Conservation (phyloP, 2,113 vertebrate genomes). For the Pitta sordida region DNA sequence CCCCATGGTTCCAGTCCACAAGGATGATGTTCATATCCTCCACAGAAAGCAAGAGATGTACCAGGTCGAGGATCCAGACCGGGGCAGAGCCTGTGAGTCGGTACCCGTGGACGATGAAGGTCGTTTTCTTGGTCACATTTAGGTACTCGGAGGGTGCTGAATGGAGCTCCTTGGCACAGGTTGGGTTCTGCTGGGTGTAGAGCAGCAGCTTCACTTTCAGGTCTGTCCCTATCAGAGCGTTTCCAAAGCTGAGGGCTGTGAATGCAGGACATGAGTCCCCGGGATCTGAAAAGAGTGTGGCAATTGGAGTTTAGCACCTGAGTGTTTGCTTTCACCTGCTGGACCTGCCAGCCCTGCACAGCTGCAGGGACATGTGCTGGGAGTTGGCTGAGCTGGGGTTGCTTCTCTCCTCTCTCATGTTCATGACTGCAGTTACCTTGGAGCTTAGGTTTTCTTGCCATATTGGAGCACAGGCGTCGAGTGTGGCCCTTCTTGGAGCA, state of each 20-base stretch:
- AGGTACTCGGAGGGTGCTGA: slow-evolving; percentile 72
- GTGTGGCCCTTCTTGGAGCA: not conserved
- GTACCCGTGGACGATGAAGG: slow-evolving; percentile 89
- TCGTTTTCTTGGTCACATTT: slow-evolving; percentile 76
- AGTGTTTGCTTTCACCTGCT: not conserved
- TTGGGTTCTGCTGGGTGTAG: slow-evolving; percentile 77
- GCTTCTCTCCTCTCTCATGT: not conserved
- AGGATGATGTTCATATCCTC: slow-evolving; percentile 86
- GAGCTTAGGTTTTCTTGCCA: not conserved
- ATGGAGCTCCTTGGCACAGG: slow-evolving; percentile 76
- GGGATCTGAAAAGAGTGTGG: slow-evolving; percentile 64
- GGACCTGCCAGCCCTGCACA: not conserved
- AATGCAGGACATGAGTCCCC: slow-evolving; percentile 78
- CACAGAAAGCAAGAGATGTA: slow-evolving; percentile 72
- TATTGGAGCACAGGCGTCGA: not conserved
- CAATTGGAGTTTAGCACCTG: not conserved
- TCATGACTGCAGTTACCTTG: not conserved
- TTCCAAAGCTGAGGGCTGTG: slow-evolving; percentile 79
- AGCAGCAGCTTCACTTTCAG: slow-evolving; percentile 85
- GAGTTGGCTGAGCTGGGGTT: not conserved
- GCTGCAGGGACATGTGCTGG: not conserved
- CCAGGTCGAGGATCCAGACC: slow-evolving; percentile 79
- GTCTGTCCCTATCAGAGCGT: slow-evolving; percentile 82
- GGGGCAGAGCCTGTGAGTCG: slow-evolving; percentile 84
- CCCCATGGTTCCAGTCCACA: slow-evolving; percentile 93